Conservation (phyloP, 1,140 invertebrate genomes). For the Anagrus nilaparvatae region DNA sequence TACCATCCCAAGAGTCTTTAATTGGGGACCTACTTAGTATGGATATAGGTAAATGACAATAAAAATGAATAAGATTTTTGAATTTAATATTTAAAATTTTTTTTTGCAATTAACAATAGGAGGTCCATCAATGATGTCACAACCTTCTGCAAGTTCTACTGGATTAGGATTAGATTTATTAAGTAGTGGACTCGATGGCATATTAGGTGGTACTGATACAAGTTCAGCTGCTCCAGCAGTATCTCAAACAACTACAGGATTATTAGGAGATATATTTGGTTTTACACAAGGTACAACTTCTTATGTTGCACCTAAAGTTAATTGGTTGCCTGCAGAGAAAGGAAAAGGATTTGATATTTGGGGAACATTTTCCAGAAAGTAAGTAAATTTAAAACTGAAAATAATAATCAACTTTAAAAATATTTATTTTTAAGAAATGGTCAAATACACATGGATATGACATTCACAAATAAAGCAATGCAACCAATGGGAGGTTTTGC, state of each 20-base stretch:
- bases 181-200: conserved; percentile 44
- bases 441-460: conserved; percentile 92
- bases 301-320: conserved; percentile 72
- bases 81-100: conserved; percentile 1
- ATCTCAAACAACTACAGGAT: conserved; percentile 51
- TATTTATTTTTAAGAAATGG: conserved; percentile 50
- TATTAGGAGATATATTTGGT: conserved; percentile 88
- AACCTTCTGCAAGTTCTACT: conserved; percentile 32
- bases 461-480: conserved; percentile 96
- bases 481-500: conserved; percentile 94
- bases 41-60: conserved; percentile 67
- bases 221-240: conserved; percentile 37
- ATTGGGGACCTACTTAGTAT: conserved; percentile 95
- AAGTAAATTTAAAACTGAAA: conserved; percentile 16
- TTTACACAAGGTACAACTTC: conserved; percentile 54
- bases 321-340: conserved; percentile 89
- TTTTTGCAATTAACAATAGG: conserved; percentile 20
- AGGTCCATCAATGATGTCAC: conserved; percentile 42
- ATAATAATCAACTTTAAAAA: neutral
- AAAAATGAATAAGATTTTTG: neutral
- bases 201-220: conserved; percentile 32
- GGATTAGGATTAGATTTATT: conserved; percentile 77
- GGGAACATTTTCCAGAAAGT: conserved; percentile 84
- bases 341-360: conserved; percentile 96
- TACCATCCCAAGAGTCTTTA: conserved; percentile 82